Evolutionary conservation across 2,113 vertebrate genomes (phyloP).

Genomic region (Prunella fulvescens): DNA sequence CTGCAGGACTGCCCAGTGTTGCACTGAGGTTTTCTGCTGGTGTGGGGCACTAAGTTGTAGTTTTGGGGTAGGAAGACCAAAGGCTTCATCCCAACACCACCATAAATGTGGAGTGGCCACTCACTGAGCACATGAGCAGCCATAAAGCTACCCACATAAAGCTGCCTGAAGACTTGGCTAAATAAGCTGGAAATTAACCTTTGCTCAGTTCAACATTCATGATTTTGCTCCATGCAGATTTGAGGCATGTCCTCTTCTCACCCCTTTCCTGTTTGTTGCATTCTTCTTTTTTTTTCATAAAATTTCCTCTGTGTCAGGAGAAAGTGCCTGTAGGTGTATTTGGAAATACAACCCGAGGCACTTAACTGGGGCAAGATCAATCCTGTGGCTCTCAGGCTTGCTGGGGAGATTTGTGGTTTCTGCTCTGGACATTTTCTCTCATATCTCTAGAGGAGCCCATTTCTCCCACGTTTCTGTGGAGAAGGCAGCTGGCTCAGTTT

Average conservation of each 20-base stretch:
- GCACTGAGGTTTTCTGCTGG: background rate
- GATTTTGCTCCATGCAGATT: background rate
- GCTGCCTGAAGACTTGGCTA: background rate
- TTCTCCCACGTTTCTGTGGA: background rate
- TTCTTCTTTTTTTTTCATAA: background rate
- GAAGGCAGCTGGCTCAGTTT: background rate
- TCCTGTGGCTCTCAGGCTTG: background rate
- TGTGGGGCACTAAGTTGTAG: accelerated
- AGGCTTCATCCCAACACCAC: background rate
- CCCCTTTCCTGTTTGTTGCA: accelerated
- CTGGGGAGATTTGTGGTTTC: background rate
- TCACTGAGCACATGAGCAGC: background rate
- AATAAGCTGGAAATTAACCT: background rate
- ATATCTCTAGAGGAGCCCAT: background rate
- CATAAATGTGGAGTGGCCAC: background rate
- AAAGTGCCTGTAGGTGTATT: background rate
- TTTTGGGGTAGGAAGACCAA: background rate
- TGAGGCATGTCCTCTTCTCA: background rate
- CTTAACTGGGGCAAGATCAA: background rate
- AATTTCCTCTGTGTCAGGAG: background rate
- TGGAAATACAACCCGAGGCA: background rate
- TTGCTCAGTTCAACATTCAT: background rate
- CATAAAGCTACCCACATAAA: background rate
- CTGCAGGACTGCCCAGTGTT: background rate
- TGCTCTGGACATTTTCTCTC: background rate